phyloP scores from a whole-genome alignment of 2,888 invertebrate genomes.

The Candidula unifasciata region DNA sequence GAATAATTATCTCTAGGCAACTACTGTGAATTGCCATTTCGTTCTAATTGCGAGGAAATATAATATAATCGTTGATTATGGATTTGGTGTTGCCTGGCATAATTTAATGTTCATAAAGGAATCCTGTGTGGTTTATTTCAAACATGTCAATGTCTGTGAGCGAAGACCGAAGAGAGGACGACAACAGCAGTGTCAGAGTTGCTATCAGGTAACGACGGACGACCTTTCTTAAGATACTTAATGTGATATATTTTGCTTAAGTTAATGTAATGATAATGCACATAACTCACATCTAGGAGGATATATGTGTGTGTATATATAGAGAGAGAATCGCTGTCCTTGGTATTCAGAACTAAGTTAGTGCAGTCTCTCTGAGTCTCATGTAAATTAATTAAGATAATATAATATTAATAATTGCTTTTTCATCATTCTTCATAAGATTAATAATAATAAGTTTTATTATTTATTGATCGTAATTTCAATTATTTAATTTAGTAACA shows the following conservation, averaged over 20 bases:
- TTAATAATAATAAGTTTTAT: too few relatives aligned
- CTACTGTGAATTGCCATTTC: neutral
- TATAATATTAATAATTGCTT: too few relatives aligned
- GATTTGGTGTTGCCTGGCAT: neutral
- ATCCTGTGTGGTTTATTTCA: neutral
- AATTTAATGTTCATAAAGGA: neutral
- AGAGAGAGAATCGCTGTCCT: neutral
- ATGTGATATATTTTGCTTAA: neutral
- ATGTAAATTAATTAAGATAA: too few relatives aligned
- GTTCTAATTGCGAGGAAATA: neutral
- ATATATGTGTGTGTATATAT: neutral
- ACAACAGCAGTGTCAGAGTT: slow-evolving; percentile 72
- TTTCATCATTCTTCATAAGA: too few relatives aligned
- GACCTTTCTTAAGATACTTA: neutral
- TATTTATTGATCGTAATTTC: too few relatives aligned
- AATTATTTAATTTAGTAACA: too few relatives aligned
- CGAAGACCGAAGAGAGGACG: slow-evolving; percentile 64
- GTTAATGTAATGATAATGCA: neutral
- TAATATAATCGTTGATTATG: neutral
- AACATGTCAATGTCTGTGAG: slow-evolving; percentile 47
- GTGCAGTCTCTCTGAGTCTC: neutral
- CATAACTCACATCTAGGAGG: neutral
- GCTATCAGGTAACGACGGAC: slow-evolving; percentile 64
- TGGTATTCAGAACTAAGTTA: neutral
- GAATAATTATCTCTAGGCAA: neutral